Evolutionary conservation across 2,113 vertebrate species (phyloP), one percentile per base, ranked within the genome.

Genomic region (Psittacula cyanocephala): DNA sequence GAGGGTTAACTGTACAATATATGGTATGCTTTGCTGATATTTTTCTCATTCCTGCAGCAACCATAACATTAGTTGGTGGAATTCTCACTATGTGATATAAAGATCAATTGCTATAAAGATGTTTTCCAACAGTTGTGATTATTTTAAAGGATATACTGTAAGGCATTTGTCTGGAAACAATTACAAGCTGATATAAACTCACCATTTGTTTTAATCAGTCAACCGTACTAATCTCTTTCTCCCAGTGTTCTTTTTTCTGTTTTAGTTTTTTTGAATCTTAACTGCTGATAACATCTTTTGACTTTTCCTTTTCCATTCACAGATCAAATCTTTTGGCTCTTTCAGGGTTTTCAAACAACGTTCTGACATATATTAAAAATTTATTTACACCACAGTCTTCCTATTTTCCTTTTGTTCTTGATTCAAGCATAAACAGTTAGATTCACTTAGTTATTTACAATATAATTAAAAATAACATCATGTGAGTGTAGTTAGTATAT

Each of bases 91-190:
- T 59, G 19, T 53, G 28, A 55, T 82, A 41, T 33, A 53, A 81
- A 68, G 55, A 83, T 50, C 43, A 63, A 60, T 23, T 47, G 24
- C 11, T 82, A 77, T 46, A 62, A 65, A 52, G 22, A 50, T 55
- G 33, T 65, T 88, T 93, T 90, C 47, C 46, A 89, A 88, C 13
- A 82, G 33, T 80, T 88, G 27, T 89, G 86, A 46, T 92, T 88
- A 39, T 47, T 65, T 87, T 91, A 63, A 83, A 79, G 68, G 63
- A 23, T 49, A 77, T 82, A 93, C 47, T 77, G 31, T 31, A 60
- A 74, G 46, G 7, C 27, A 43, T 93, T 97, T 93, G 25, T 96
- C 88, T 94, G 81, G 47, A 93, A 96, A 80, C 39, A 93, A 88
- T 93, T 77, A 88, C 94, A 89, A 74, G 31, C 60, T 86, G 74